Evolutionary conservation across 1,140 invertebrate genomes (phyloP).

Genomic region (Cephus cinctus): DNA sequence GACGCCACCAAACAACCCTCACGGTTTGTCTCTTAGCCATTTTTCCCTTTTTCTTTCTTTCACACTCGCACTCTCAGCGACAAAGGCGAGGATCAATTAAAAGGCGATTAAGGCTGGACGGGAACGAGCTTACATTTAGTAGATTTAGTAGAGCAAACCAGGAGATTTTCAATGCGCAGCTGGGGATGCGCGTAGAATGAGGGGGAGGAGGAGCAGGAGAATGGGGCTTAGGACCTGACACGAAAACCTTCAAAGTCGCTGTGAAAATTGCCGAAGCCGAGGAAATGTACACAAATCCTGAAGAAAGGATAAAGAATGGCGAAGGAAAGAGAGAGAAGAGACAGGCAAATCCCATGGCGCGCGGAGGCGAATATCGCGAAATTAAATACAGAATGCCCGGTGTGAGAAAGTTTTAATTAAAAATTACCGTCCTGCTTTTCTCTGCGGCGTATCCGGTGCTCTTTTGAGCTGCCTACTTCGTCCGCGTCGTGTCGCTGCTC

Average conservation of each 20-base stretch:
- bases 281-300: too few relatives aligned
- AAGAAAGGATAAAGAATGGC: background rate
- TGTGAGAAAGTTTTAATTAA: slow-evolving; percentile 16
- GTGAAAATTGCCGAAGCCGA: too few relatives aligned
- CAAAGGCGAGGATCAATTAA: slow-evolving; percentile 13
- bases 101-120: slow-evolving; percentile 3
- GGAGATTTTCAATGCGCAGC: too few relatives aligned
- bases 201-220: slow-evolving; percentile 4
- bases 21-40: background rate
- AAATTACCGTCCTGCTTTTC: slow-evolving; percentile 11
- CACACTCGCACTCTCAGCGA: slow-evolving; percentile 14
- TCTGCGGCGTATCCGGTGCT: background rate
- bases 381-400: slow-evolving; percentile 13
- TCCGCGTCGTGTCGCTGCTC: background rate
- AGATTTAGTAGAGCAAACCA: too few relatives aligned
- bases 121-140: background rate
- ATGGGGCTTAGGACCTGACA: too few relatives aligned
- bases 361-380: slow-evolving; percentile 12
- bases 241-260: too few relatives aligned
- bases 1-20: background rate
- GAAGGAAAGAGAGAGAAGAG: background rate
- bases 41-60: slow-evolving; percentile 1
- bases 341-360: background rate
- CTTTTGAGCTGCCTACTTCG: background rate
- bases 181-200: too few relatives aligned